Conservation (phyloP, 2,888 invertebrate species). For the Dynastes maya region DNA sequence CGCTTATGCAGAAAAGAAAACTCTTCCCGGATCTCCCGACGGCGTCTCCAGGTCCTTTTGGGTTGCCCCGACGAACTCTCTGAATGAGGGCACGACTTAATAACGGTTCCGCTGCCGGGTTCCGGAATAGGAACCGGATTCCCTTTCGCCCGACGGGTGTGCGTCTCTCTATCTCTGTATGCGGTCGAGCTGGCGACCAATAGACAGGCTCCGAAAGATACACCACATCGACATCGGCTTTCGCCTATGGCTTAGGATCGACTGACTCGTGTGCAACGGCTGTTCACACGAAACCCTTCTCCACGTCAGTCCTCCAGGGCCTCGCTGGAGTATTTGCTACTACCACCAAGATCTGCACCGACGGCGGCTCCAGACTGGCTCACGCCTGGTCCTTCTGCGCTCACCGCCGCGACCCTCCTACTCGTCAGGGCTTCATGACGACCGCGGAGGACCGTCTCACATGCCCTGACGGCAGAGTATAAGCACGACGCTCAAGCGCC, state of each 20-base stretch:
- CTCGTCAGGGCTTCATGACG: conserved; percentile 75
- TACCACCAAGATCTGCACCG: conserved; percentile 77
- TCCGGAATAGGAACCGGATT: conserved; percentile 76
- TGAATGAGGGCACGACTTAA: conserved; percentile 69
- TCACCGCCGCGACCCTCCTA: conserved; percentile 73
- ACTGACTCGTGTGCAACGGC: conserved; percentile 75
- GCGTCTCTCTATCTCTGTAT: conserved; percentile 59
- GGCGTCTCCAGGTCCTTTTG: conserved; percentile 75
- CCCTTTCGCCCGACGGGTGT: conserved; percentile 73
- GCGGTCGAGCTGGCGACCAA: too few species aligned
- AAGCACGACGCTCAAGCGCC: conserved; percentile 75
- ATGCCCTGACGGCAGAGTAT: conserved; percentile 69
- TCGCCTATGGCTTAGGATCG: conserved; percentile 75
- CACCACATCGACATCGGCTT: not conserved
- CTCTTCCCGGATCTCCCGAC: conserved; percentile 73
- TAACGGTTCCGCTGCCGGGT: conserved; percentile 71
- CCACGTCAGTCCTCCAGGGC: conserved; percentile 76
- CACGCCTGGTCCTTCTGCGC: conserved; percentile 77
- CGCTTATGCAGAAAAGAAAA: conserved; percentile 70
- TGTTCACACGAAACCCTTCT: conserved; percentile 78
- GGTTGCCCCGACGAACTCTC: conserved; percentile 71
- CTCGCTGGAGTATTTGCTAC: conserved; percentile 82
- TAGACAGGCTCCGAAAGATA: conserved; percentile 17
- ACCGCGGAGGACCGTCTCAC: conserved; percentile 61
- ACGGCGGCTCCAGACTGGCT: conserved; percentile 73